Conservation (phyloP, 2,797 vertebrate species). For the Crocodylus rhombifer region DNA sequence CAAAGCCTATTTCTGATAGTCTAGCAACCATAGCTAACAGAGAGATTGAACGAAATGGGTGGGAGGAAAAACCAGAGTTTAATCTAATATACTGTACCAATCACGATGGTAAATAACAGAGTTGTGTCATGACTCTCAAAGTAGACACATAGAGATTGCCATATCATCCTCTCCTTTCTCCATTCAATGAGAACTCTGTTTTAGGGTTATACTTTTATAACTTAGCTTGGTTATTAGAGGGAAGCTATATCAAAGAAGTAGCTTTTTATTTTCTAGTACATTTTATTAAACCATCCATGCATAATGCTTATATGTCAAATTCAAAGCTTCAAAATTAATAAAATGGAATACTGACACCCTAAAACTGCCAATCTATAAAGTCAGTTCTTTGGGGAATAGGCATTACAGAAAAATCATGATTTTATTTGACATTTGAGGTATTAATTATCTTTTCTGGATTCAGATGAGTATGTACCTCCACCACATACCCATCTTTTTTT, state of each 20-base stretch:
- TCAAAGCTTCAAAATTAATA: not conserved
- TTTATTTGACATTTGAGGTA: not conserved
- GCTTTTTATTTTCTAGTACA: slow-evolving; percentile 17
- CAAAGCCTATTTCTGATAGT: no score
- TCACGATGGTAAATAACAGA: not conserved
- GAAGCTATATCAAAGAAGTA: slow-evolving; percentile 6
- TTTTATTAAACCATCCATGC: not conserved
- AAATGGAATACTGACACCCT: not conserved
- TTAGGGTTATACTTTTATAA: not conserved
- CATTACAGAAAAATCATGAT: not conserved
- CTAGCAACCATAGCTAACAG: no score
- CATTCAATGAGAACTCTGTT: not conserved
- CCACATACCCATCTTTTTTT: not conserved
- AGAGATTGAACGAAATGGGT: no score
- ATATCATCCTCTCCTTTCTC: not conserved
- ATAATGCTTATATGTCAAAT: not conserved
- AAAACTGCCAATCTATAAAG: not conserved
- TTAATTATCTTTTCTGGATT: not conserved
- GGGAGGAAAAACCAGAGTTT: no score
- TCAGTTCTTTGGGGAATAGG: not conserved
- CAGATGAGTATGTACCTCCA: not conserved
- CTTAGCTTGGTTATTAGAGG: slow-evolving; percentile 1
- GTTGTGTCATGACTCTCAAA: not conserved
- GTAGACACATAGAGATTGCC: not conserved
- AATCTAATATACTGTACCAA: not conserved